Evolutionary conservation across 2,888 invertebrate species (phyloP).

Genomic region (Podabrus alpinus): DNA sequence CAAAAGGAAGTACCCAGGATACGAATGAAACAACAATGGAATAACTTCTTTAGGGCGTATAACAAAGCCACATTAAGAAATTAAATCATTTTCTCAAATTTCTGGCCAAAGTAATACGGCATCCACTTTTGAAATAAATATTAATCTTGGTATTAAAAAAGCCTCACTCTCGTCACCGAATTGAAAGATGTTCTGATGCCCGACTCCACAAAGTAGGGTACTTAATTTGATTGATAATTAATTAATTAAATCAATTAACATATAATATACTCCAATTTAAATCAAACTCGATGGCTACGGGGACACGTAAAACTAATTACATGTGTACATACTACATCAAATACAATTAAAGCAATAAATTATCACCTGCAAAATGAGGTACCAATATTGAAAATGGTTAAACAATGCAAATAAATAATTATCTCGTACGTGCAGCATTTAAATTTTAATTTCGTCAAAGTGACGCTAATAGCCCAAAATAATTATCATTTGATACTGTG

Average conservation of each 20-base stretch:
- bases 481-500: background rate
- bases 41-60: slow-evolving; percentile 3
- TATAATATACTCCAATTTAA: background rate
- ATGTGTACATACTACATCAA: background rate
- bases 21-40: slow-evolving; percentile 14
- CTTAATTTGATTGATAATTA: background rate
- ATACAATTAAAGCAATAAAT: background rate
- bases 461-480: background rate
- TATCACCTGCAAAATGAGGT: background rate
- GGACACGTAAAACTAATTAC: background rate
- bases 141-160: background rate
- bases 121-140: background rate
- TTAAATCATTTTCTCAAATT: background rate
- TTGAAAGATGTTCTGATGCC: no score
- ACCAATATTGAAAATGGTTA: background rate
- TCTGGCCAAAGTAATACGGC: background rate
- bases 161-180: background rate
- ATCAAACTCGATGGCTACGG: background rate
- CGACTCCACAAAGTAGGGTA: no score
- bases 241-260: background rate
- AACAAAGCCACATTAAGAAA: slow-evolving; percentile 15
- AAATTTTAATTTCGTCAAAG: background rate
- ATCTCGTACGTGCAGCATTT: background rate
- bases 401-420: background rate
- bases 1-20: slow-evolving; percentile 9